These are phyloP conservation scores for Polyergus mexicanus DNA, from an alignment of 1,140 invertebrate genomes.

Conservation along the genomic window DNA sequence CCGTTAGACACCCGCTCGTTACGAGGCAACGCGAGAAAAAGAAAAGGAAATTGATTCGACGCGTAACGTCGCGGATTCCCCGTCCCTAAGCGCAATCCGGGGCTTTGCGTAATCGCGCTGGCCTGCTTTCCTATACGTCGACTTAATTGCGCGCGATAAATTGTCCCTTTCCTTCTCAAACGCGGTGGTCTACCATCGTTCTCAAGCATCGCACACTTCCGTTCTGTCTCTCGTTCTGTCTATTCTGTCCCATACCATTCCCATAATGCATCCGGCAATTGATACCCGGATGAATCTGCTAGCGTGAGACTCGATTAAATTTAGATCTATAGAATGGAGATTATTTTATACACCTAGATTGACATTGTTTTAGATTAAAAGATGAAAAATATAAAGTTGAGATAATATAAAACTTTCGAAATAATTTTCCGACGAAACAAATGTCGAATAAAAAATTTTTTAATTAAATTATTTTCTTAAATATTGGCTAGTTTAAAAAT, in stretches of 20 bases:
- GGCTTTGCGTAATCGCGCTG: slow-evolving; percentile 60
- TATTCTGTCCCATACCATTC: slow-evolving; percentile 46
- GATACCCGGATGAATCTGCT: slow-evolving; percentile 6
- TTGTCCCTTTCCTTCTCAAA: slow-evolving; percentile 69
- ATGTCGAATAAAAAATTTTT: neutral
- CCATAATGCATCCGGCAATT: slow-evolving; percentile 65
- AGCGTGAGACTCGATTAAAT: slow-evolving; percentile 56
- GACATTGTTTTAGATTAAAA: neutral
- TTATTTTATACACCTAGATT: neutral
- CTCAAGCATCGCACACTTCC: slow-evolving; percentile 57
- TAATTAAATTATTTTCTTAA: neutral
- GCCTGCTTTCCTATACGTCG: slow-evolving; percentile 58
- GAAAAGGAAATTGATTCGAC: neutral
- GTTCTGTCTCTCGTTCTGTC: slow-evolving; percentile 57
- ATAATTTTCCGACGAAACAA: neutral
- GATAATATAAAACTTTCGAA: neutral
- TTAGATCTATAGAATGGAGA: neutral
- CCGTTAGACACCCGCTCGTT: too few relatives aligned
- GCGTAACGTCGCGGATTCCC: neutral
- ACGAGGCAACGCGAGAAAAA: neutral
- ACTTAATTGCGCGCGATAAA: slow-evolving; percentile 74
- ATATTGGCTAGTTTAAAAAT: neutral
- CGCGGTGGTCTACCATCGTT: slow-evolving; percentile 57
- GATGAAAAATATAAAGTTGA: neutral
- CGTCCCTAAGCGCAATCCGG: neutral